Evolutionary conservation across 2,888 invertebrate genomes (phyloP).

Genomic region (Agriopis aurantiaria): DNA sequence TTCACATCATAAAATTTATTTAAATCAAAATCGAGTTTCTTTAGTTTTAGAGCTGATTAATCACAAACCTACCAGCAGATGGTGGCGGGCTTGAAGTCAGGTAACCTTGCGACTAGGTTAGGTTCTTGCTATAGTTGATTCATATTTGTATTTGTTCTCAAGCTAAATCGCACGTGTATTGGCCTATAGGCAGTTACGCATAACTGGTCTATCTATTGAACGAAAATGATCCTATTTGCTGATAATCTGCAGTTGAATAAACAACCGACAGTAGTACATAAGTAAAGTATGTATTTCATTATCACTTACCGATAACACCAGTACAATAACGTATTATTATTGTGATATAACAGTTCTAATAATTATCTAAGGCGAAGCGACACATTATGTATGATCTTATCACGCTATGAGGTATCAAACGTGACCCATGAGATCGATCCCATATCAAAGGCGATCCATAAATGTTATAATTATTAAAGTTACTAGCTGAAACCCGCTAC

Average conservation of each 20-base stretch:
- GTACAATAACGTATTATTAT: constrained; percentile 2
- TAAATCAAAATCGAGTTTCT: too few species aligned
- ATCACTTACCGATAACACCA: constrained; percentile 14
- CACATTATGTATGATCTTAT: not conserved
- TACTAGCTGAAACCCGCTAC: too few species aligned
- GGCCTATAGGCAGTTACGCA: not conserved
- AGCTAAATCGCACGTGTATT: not conserved
- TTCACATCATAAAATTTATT: too few species aligned
- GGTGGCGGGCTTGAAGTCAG: too few species aligned
- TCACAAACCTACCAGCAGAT: too few species aligned
- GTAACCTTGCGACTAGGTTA: too few species aligned
- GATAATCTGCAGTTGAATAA: not conserved
- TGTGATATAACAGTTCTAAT: constrained; percentile 2
- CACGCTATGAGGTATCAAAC: not conserved
- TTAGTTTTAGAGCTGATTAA: too few species aligned
- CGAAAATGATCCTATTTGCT: not conserved
- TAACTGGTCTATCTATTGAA: not conserved
- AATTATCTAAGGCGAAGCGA: not conserved
- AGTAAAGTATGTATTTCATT: not conserved
- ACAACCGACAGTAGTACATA: not conserved
- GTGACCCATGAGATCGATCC: not conserved
- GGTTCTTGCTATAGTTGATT: too few species aligned
- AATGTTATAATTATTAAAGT: too few species aligned
- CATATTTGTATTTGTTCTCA: not conserved
- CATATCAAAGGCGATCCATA: not conserved